Evolutionary conservation across 2,888 invertebrate species (phyloP).

Genomic region (Zygogramma bicolorata): DNA sequence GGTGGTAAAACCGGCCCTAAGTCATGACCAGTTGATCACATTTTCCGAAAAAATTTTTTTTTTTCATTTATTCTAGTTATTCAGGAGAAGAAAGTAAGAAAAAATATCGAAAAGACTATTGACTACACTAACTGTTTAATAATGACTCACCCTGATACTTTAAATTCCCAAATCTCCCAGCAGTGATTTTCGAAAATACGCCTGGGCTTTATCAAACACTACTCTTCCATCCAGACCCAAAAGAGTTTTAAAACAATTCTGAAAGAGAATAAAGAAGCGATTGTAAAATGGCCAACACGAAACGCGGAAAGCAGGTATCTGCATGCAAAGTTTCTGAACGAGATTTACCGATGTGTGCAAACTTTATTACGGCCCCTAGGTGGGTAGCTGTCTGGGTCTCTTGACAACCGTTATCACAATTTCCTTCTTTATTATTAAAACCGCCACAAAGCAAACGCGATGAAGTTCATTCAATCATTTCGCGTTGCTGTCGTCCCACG

Average conservation of each 20-base stretch:
- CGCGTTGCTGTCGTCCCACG: neutral
- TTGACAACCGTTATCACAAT: conserved; percentile 29
- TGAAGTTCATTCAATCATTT: neutral
- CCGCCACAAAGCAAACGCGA: conserved; percentile 15
- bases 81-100: too few relatives aligned
- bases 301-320: conserved; percentile 17
- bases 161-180: too few relatives aligned
- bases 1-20: too few relatives aligned
- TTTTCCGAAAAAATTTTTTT: too few relatives aligned
- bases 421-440: conserved; percentile 28
- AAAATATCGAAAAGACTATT: too few relatives aligned
- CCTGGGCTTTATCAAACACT: neutral
- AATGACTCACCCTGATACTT: too few relatives aligned
- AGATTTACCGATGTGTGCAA: conserved; percentile 27
- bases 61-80: too few relatives aligned
- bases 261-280: conserved; percentile 3
- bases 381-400: conserved; percentile 20
- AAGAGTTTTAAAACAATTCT: neutral
- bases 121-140: too few relatives aligned
- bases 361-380: conserved; percentile 24
- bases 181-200: too few relatives aligned
- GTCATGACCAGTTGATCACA: too few relatives aligned
- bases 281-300: neutral
- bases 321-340: conserved; percentile 29
- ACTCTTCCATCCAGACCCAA: neutral